Evolutionary conservation across 2,888 invertebrate species (phyloP), one percentile per base, ranked within the genome.

Genomic region (Cryptosula pallasiana): DNA sequence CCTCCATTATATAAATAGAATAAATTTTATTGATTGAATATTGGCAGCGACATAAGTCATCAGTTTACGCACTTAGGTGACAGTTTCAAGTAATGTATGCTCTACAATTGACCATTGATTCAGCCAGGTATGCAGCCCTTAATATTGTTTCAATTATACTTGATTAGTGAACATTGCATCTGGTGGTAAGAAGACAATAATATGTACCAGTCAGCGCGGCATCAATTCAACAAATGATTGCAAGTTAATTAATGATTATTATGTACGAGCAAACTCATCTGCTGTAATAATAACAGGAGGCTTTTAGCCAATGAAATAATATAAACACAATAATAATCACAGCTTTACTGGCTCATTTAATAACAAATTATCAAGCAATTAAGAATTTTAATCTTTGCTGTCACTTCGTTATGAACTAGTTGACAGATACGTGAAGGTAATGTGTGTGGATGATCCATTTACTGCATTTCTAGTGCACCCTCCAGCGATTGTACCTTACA

Each of bases 201-300:
- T n/a, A n/a, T n/a, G n/a, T n/a, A n/a, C n/a, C n/a, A n/a, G n/a
- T n/a, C n/a, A n/a, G n/a, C n/a, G n/a, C n/a, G n/a, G n/a, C n/a
- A n/a, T n/a, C n/a, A n/a, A n/a, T n/a, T n/a, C n/a, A n/a, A n/a
- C n/a, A 63, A 29, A 29, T 32, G 27, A 29, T 63, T 63, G 27
- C 27, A 29, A 63, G 63, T 32, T 63, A 63, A 63, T 63, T 63
- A 63, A 63, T 63, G 29, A 34, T 5, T 32, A 63, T 63, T 32
- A 57, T 57, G 25, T 13, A 23, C 5, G n/a, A 9, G 20, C 25
- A 57, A 23, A 25, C n/a, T 57, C 57, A 57, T 57, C 57, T 57
- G 25, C n/a, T 57, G 45, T 20, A 57, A 57, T 25, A 2, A 63
- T 13, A 32, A 63, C 27, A 32, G 25, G 32, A 63, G n/a, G 32